Conservation (phyloP, 2,113 vertebrate genomes). For the Brachyhypopomus occidentalis region DNA sequence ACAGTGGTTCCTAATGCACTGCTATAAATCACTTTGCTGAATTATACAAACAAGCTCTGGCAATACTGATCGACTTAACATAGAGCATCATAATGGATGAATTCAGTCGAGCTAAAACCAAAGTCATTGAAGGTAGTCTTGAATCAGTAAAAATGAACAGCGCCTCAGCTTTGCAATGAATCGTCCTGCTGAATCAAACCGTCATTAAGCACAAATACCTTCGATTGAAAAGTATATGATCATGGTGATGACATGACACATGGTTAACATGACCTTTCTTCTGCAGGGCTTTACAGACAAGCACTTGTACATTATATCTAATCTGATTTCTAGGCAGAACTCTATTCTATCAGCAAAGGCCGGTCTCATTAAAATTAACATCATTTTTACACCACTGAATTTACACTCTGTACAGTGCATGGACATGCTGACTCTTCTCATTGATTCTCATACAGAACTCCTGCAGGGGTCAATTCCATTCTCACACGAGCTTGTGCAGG, state of each 20-base stretch:
- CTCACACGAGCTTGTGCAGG: conserved; percentile 50
- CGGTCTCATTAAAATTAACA: conserved; percentile 48
- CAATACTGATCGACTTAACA: not conserved
- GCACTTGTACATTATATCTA: not conserved
- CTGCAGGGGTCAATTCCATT: conserved; percentile 51
- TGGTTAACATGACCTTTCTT: conserved; percentile 1
- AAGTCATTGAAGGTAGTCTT: conserved; percentile 8
- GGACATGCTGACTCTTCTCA: conserved; percentile 49
- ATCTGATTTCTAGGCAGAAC: not conserved
- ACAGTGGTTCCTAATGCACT: not conserved
- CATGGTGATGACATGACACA: not conserved
- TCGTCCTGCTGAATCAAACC: conserved; percentile 16
- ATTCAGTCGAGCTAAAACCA: conserved; percentile 6
- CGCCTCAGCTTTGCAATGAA: conserved; percentile 5
- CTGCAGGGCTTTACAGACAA: not conserved
- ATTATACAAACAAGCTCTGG: conserved; percentile 24
- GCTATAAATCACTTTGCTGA: conserved; percentile 25
- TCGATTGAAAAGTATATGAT: conserved; percentile 5
- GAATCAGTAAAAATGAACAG: conserved; percentile 9
- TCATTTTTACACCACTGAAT: conserved; percentile 47
- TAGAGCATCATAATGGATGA: conserved; percentile 7
- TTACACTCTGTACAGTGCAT: conserved; percentile 42
- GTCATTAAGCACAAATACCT: conserved; percentile 5
- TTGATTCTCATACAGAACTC: conserved; percentile 61
- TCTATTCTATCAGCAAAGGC: conserved; percentile 29